Evolutionary conservation across 2,113 vertebrate genomes (phyloP).

Genomic region (Morone saxatilis): DNA sequence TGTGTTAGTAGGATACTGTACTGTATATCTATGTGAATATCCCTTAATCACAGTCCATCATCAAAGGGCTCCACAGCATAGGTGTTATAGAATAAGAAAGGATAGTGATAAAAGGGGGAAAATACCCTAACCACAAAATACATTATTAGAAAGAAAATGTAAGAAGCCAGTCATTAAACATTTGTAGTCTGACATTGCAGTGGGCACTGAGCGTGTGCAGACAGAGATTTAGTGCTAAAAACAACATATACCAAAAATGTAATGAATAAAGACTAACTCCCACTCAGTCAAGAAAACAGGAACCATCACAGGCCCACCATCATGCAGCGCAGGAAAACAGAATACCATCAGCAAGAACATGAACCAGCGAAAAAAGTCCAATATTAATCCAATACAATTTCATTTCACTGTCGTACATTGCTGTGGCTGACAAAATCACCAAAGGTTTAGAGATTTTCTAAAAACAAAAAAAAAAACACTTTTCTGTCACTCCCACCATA

Average conservation of each 20-base stretch:
- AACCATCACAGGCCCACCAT: background rate
- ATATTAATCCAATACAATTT: no score
- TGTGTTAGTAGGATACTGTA: background rate
- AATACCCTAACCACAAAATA: background rate
- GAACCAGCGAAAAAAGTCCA: constrained; percentile 14
- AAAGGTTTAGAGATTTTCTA: no score
- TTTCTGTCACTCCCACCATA: background rate
- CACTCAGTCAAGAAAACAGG: background rate
- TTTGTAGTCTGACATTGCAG: no score
- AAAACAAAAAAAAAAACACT: background rate
- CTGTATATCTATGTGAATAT: constrained; percentile 11
- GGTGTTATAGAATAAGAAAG: background rate
- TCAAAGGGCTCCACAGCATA: background rate
- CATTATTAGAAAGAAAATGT: background rate
- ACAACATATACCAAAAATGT: no score
- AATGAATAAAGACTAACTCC: constrained; percentile 9
- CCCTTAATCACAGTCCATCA: background rate
- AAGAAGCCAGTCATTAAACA: background rate
- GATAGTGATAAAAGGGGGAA: background rate
- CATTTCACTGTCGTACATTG: background rate
- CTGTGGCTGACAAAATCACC: background rate
- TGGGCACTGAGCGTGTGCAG: background rate
- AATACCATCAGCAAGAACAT: constrained; percentile 11
- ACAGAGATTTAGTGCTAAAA: background rate
- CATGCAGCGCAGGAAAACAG: background rate